Percentiles rank a stretch among this genome's conserved stretches.
Conservation (phyloP, 2,797 vertebrate genomes). For the Monodelphis domestica region DNA sequence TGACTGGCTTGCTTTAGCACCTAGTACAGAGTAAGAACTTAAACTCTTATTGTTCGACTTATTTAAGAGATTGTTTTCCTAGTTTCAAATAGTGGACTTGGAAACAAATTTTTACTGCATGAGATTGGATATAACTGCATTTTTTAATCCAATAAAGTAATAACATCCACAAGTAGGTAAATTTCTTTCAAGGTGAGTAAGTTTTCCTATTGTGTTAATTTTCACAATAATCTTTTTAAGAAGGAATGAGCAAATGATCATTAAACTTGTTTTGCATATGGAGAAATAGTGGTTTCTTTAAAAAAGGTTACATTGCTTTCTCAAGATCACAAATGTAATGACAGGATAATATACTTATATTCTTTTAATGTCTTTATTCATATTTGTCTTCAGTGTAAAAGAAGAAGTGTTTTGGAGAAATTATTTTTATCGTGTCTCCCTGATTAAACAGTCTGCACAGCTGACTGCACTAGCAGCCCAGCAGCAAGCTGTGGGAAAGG, state of each 20-base stretch:
- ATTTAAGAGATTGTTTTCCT: background rate
- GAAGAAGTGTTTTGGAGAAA: conserved; percentile 97
- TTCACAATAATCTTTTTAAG: background rate
- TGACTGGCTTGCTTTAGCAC: background rate
- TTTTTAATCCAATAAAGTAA: no score
- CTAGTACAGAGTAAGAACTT: background rate
- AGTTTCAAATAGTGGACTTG: background rate
- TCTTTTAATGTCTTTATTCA: conserved; percentile 33
- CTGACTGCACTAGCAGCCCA: conserved; percentile 92
- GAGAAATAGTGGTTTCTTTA: background rate
- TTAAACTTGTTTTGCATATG: background rate
- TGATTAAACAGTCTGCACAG: conserved; percentile 96
- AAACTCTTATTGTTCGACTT: background rate
- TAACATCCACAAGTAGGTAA: background rate
- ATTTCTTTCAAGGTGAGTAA: background rate
- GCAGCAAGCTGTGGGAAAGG: conserved; percentile 89
- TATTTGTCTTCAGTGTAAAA: conserved; percentile 88
- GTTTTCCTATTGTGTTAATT: background rate
- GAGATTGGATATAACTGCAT: background rate
- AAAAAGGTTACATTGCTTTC: background rate
- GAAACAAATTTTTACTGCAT: background rate
- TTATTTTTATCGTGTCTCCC: conserved; percentile 95
- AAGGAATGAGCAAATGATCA: background rate
- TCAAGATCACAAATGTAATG: background rate
- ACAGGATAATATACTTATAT: no score